phyloP scores from a whole-genome alignment of 2,797 vertebrate species.

The Rhynchonycteris naso region DNA sequence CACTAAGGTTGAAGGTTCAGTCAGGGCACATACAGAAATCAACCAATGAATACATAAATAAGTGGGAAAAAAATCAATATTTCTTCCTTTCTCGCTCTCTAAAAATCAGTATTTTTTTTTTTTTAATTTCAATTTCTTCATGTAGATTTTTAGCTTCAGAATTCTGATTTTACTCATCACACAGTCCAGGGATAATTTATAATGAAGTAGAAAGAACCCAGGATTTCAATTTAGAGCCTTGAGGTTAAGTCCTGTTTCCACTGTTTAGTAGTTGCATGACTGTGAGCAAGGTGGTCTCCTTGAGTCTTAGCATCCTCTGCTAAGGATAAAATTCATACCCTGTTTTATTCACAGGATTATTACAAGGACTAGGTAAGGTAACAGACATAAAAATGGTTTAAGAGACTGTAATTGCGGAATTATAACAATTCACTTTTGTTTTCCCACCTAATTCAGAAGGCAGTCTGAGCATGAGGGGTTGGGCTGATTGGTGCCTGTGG shows the following conservation, averaged over 20 bases:
- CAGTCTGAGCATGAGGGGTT: neutral
- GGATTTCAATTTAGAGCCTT: neutral
- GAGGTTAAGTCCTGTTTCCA: neutral
- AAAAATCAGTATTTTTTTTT: too few species aligned
- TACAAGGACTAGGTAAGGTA: neutral
- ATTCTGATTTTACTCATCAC: constrained; percentile 40
- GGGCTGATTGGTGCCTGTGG: neutral
- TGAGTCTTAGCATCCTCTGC: neutral
- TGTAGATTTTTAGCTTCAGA: constrained; percentile 34
- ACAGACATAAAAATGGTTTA: constrained; percentile 23
- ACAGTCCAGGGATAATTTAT: constrained; percentile 6
- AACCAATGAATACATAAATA: too few species aligned
- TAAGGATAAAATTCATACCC: neutral
- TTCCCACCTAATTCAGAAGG: constrained; percentile 41
- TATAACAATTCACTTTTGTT: constrained; percentile 25
- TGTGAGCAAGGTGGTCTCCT: neutral
- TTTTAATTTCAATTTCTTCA: neutral
- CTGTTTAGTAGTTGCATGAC: neutral
- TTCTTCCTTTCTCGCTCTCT: too few species aligned
- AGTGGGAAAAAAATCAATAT: too few species aligned
- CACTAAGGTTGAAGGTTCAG: too few species aligned
- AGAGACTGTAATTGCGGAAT: neutral
- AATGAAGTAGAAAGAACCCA: neutral
- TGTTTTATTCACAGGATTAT: neutral
- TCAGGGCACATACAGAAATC: too few species aligned